Percentiles rank a stretch among this genome's conserved stretches.
phyloP scores from a whole-genome alignment of 2,113 vertebrate genomes.

The Dolichallabes microphthalmus region DNA sequence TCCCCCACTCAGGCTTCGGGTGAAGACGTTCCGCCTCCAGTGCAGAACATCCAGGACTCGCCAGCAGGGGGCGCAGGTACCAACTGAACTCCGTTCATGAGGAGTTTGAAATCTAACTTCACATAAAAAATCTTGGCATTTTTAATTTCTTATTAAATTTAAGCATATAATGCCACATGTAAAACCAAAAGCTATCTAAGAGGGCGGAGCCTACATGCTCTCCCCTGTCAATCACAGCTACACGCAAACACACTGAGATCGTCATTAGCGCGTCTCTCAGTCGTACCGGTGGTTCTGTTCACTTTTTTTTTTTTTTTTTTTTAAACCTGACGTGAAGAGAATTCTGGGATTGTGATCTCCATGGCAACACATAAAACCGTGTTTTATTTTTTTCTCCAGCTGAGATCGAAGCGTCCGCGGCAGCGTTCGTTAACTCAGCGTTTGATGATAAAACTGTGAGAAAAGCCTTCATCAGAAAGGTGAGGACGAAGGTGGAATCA shows the following conservation, averaged over 20 bases:
- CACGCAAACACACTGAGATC: neutral
- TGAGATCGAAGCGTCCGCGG: neutral
- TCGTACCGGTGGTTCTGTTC: neutral
- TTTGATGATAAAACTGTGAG: constrained; percentile 64
- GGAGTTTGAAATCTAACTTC: neutral
- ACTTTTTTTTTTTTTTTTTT: neutral
- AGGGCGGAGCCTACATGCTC: neutral
- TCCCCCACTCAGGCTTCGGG: neutral
- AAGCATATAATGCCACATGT: no score
- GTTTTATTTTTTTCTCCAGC: neutral
- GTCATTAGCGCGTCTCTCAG: neutral
- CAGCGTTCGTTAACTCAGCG: neutral
- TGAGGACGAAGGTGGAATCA: constrained; percentile 43
- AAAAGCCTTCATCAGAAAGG: constrained; percentile 69
- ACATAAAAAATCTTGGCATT: neutral
- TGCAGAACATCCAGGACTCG: neutral
- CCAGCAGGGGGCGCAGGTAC: neutral
- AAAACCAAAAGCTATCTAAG: neutral
- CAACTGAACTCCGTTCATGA: neutral
- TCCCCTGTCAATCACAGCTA: neutral
- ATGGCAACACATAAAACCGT: neutral
- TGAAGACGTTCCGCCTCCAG: neutral
- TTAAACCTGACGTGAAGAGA: neutral
- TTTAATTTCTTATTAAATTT: neutral
- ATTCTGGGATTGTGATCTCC: neutral